Percentiles rank a stretch among this genome's conserved stretches.
These are phyloP conservation scores for Petrocephalus schoutedeni DNA, from an alignment of 2,797 vertebrate species.

Conservation along the genomic window DNA sequence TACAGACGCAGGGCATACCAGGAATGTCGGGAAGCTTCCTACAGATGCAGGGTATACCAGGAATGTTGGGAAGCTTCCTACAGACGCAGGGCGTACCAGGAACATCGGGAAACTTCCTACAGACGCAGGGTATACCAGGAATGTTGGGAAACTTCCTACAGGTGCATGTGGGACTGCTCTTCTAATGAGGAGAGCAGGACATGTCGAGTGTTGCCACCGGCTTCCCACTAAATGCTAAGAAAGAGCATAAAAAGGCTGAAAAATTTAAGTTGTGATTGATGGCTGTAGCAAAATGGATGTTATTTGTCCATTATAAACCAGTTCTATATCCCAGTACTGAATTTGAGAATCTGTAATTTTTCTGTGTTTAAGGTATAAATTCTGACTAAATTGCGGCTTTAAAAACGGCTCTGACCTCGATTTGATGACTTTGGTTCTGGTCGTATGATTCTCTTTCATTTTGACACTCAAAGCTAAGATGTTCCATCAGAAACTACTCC, in stretches of 20 bases:
- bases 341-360: not conserved
- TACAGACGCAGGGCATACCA: not conserved
- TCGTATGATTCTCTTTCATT: not conserved
- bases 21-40: not conserved
- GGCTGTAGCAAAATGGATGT: not conserved
- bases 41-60: not conserved
- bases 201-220: not conserved
- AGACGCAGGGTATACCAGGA: no score
- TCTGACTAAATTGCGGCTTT: not conserved
- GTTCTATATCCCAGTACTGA: not conserved
- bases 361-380: not conserved
- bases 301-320: not conserved
- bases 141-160: not conserved
- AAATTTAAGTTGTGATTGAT: not conserved
- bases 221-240: not conserved
- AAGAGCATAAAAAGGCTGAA: not conserved
- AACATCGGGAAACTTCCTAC: not conserved
- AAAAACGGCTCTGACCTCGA: not conserved
- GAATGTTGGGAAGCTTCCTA: not conserved
- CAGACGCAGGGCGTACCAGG: not conserved
- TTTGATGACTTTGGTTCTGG: not conserved
- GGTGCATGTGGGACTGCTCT: not conserved
- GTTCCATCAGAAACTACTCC: constrained; percentile 32
- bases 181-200: not conserved
- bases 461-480: constrained; percentile 14